Base-by-base conservation (phyloP, 2,888 invertebrate species). In the Melanargia galathea region DNA sequence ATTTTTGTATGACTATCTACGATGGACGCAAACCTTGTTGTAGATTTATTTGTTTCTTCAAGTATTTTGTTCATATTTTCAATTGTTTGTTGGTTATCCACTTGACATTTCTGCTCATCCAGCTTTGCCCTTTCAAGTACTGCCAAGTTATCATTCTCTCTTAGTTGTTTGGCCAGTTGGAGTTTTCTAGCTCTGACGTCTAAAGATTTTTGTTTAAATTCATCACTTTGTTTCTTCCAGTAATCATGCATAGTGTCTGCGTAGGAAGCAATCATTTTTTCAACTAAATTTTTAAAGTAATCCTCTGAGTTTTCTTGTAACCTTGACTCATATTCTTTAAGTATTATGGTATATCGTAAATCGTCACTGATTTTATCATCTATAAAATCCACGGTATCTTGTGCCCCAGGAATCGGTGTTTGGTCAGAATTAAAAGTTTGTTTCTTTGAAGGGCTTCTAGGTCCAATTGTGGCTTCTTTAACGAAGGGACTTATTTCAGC, bases 1-100 rank as follows among this genome's bases (percentile, higher is more conserved):
- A 94, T 93, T 71, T 92, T 92, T 0, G 87, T 85, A 68, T 94
- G 93, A 69, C 92, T 92, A 48, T 92, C 87, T 26, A 92, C 90
- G 18, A 94, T 92, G 0, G 90, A 85, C n/a, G 93, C 92, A 69
- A 93, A 86, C 56, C 87, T 76, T 5, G 82, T 81, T 6, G 84
- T 82, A 0, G 87, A 88, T 73, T 82, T 90, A 60, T 88, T 89
- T 73, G 92, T 88, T 73, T 93, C 86, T 71, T 92, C 92, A 63
- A 92, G 78, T 71, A 92, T 86, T 69, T 80, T 86, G 63, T 92
- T 88, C 84, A 92, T 91, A 59, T 92, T 87, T 66, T 92, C 90
- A 65, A 89, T 80, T 20, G 85, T 84, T 64, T 87, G 80, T 70
- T 81, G 82, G 65, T 92, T 86, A 1, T 84, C 75, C 26, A 83